Conservation (phyloP, 2,888 invertebrate genomes). For the Watsonalla binaria region DNA sequence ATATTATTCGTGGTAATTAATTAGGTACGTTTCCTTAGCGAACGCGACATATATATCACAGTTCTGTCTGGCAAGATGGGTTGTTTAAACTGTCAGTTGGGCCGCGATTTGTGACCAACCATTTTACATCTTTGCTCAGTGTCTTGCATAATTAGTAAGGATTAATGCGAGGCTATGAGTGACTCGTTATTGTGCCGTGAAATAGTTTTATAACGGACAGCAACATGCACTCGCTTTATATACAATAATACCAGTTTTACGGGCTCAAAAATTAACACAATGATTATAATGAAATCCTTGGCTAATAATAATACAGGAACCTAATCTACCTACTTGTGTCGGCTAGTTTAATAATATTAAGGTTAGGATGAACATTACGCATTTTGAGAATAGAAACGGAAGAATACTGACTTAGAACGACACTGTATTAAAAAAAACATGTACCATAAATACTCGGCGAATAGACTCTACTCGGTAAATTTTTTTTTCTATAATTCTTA, state of each 20-base stretch:
- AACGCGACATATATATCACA: slow-evolving; percentile 65
- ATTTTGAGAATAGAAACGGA: too few relatives aligned
- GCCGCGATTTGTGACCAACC: slow-evolving; percentile 72
- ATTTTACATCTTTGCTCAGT: slow-evolving; percentile 73
- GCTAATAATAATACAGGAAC: too few relatives aligned
- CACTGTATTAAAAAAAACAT: too few relatives aligned
- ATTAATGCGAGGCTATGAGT: slow-evolving; percentile 71
- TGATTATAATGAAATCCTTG: too few relatives aligned
- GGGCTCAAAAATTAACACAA: background rate
- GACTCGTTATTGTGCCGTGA: slow-evolving; percentile 60
- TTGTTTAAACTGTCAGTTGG: slow-evolving; percentile 73
- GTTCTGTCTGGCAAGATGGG: slow-evolving; percentile 71
- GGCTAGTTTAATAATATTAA: too few relatives aligned
- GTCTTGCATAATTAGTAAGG: slow-evolving; percentile 75
- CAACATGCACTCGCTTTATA: slow-evolving; percentile 1
- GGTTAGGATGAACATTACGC: too few relatives aligned
- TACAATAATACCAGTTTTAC: background rate
- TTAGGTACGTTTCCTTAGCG: slow-evolving; percentile 64
- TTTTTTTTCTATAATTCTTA: too few relatives aligned
- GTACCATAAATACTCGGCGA: too few relatives aligned
- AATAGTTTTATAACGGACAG: slow-evolving; percentile 38
- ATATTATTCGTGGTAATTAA: slow-evolving; percentile 73
- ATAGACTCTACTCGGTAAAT: too few relatives aligned
- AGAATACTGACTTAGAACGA: too few relatives aligned
- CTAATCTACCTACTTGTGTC: too few relatives aligned